Base-by-base conservation (phyloP, 1,140 invertebrate genomes). In the Wiebesia pumilae region DNA sequence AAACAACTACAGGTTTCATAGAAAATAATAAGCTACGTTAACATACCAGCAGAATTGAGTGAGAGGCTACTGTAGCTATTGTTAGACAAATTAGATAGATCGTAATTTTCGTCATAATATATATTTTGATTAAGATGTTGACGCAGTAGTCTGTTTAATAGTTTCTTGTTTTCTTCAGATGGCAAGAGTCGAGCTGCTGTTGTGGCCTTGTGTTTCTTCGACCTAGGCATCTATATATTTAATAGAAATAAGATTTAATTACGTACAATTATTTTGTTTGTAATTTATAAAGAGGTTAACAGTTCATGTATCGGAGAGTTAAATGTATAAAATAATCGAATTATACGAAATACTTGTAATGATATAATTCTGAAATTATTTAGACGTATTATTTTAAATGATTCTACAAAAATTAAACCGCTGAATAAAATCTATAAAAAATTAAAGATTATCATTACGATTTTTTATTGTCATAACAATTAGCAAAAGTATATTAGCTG, bases 21-120 rank as follows among this genome's bases (percentile, higher is more conserved):
- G 35, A 24, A 71, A 71, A 3, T n/a, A 0, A 21, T 35, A 21
- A 38, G 12, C 33, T 35, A 38, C 12, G 1, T 67, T 0, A n/a
- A 62, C 38, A 71, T 82, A 87, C 87, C 95, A 0, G 91, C 92
- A 6, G 95, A 96, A 87, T 95, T 95, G 16, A 95, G 92, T 2
- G 94, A 94, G 14, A 94, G 78, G n/a, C 95, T 95, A 78, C 94
- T 94, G 54, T 94, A 95, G 83, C 94, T 95, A 81, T 94, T 94
- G 82, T 93, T 95, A 16, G 95, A 89, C 0, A 92, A 87, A 85
- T 94, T 94, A 2, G 91, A 88, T 1, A 92, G 87, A 24, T 94
- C 93, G 90, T 93, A 94, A 80, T 92, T 93, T 33, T 78, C 89
- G 47, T 91, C 91, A 69, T 83, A 91, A 84, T 90, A 88, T 19